Evolutionary conservation across 2,797 vertebrate genomes (phyloP).

Genomic region (Cyprinodon diabolis): DNA sequence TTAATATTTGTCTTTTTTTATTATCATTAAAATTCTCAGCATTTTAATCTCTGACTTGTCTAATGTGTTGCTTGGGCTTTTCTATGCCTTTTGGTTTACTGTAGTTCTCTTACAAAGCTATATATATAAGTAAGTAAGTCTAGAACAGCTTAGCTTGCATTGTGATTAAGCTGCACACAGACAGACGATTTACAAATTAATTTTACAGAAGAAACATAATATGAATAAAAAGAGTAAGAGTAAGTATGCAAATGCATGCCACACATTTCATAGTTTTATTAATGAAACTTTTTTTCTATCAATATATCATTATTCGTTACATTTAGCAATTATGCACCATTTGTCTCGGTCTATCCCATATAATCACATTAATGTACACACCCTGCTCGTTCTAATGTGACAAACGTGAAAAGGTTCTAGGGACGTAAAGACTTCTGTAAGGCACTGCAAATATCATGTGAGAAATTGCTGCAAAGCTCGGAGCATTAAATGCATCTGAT

Average conservation of each 20-base stretch:
- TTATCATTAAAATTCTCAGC: not conserved
- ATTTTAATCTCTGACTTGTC: not conserved
- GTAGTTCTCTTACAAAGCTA: not conserved
- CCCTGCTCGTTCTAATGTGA: not conserved
- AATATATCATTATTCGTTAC: not conserved
- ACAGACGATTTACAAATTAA: not conserved
- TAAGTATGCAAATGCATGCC: not conserved
- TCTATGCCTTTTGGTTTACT: not conserved
- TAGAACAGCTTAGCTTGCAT: not conserved
- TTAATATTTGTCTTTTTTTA: no score
- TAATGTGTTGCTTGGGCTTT: not conserved
- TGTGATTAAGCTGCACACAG: not conserved
- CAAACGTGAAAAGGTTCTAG: not conserved
- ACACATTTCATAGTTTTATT: not conserved
- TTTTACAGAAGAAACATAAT: not conserved
- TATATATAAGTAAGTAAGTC: not conserved
- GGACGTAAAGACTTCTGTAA: not conserved
- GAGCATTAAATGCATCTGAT: conserved; percentile 44
- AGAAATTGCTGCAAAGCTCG: conserved; percentile 32
- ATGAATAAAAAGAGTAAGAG: not conserved
- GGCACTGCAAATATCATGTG: conserved; percentile 5
- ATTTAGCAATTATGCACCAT: not conserved
- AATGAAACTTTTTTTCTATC: not conserved
- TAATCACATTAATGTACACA: not conserved
- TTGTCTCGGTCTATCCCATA: not conserved